These are phyloP conservation scores for Geococcyx californianus DNA, from an alignment of 2,113 vertebrate species.

Conservation along the genomic window DNA sequence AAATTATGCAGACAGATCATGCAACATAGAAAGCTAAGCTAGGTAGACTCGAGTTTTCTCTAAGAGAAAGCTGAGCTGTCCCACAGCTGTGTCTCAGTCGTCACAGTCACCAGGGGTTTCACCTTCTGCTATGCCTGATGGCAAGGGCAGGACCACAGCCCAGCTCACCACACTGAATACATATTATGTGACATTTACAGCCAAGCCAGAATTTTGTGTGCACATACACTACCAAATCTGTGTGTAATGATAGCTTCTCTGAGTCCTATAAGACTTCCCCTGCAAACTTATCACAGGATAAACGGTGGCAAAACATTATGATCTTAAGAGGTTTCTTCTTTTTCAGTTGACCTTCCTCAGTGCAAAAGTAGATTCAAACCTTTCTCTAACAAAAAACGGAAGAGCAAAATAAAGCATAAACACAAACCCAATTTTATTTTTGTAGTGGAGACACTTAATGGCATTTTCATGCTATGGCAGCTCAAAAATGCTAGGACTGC, in stretches of 20 bases:
- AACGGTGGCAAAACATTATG: neutral
- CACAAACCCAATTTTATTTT: neutral
- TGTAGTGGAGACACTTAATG: neutral
- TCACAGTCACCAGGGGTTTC: neutral
- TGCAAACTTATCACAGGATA: neutral
- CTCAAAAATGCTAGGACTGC: neutral
- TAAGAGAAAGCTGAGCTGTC: neutral
- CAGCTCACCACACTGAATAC: neutral
- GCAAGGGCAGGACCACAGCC: neutral
- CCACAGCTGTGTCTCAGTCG: neutral
- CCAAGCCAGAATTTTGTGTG: neutral
- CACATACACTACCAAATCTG: neutral
- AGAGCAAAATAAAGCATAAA: neutral
- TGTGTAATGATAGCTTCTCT: neutral
- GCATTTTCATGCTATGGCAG: neutral
- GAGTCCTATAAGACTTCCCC: neutral
- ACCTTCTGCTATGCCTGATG: neutral
- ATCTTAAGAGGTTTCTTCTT: neutral
- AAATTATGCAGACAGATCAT: neutral
- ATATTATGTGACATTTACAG: neutral
- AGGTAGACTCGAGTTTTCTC: neutral
- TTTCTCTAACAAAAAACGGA: neutral
- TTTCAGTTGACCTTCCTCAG: neutral
- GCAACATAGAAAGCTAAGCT: neutral
- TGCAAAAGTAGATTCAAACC: neutral